Evolutionary conservation across 2,113 vertebrate genomes (phyloP).

Genomic region (Cnemophilus loriae): DNA sequence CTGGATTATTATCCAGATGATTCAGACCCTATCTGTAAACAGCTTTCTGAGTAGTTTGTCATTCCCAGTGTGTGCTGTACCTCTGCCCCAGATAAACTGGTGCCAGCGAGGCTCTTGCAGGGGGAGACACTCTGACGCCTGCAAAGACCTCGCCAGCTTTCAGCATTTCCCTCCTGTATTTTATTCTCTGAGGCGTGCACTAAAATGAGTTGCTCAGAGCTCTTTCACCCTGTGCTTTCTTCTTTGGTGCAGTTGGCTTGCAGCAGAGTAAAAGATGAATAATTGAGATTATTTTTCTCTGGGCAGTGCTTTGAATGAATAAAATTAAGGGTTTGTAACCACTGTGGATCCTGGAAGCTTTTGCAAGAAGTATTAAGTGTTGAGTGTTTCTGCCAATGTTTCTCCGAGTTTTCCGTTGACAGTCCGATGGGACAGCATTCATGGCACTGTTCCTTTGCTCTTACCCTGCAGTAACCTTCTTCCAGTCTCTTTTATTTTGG

Average conservation of each 20-base stretch:
- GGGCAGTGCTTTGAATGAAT: not conserved
- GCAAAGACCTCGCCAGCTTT: not conserved
- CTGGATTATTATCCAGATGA: not conserved
- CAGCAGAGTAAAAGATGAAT: not conserved
- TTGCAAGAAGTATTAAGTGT: not conserved
- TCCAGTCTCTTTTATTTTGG: not conserved
- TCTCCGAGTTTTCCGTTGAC: not conserved
- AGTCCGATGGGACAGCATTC: fast-evolving
- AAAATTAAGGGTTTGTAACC: not conserved
- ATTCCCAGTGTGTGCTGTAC: not conserved
- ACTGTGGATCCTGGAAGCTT: not conserved
- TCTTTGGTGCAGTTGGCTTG: not conserved
- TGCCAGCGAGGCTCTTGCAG: not conserved
- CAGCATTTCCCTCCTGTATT: not conserved
- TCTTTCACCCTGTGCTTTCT: not conserved
- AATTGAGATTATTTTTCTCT: not conserved
- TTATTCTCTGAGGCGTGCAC: not conserved
- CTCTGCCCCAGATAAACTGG: not conserved
- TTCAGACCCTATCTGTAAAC: not conserved
- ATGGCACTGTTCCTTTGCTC: not conserved
- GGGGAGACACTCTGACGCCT: not conserved
- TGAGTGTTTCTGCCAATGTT: not conserved
- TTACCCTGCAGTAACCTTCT: not conserved
- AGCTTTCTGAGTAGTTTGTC: not conserved
- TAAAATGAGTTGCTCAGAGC: not conserved